Evolutionary conservation across 1,140 invertebrate species (phyloP), one percentile per base, ranked within the genome.

Genomic region (Heliconius hermathena): DNA sequence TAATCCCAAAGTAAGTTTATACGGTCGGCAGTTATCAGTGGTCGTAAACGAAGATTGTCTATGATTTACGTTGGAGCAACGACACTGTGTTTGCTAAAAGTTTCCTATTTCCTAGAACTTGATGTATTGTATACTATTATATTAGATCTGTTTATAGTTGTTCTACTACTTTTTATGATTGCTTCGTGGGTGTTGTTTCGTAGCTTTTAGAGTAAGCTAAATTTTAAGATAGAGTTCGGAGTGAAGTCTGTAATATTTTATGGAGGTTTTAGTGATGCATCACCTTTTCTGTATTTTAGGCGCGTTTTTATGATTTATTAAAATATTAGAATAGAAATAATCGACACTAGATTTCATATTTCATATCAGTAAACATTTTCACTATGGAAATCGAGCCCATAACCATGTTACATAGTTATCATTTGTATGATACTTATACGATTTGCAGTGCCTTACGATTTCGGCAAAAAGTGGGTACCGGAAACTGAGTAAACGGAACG

Each of bases 11-110:
- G 78, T 70, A 79, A 76, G 60, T 79, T 76, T 73, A 70, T 79
- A 79, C 78, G 78, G 78, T 38, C 73, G 66, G 73, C 70, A 75
- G 74, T 79, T 79, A 79, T 79, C 78, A 75, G 66, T 49, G 70
- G 33, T 76, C 78, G 78, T 79, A 79, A 79, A 79, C 78, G 76
- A 79, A 76, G 78, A 76, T 76, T 79, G 78, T 79, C 73, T 79
- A 79, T 79, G 78, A 79, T 79, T 79, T 79, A 79, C 78, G 60
- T 76, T 20, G 36, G 49, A 33, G 26, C 60, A 52, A 46, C 66
- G 60, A 33, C 36, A 66, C 38, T 49, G 38, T 71, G 70, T 49
- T 57, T 79, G 73, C 76, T 73, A 79, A 79, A 75, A 76, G 60
- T 79, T 76, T 26, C 60, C 22, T 29, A 66, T 66, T 29, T 66